Percentiles rank a stretch among this genome's conserved stretches.
Conservation (phyloP, 2,797 vertebrate genomes). For the Pteronotus mesoamericanus region DNA sequence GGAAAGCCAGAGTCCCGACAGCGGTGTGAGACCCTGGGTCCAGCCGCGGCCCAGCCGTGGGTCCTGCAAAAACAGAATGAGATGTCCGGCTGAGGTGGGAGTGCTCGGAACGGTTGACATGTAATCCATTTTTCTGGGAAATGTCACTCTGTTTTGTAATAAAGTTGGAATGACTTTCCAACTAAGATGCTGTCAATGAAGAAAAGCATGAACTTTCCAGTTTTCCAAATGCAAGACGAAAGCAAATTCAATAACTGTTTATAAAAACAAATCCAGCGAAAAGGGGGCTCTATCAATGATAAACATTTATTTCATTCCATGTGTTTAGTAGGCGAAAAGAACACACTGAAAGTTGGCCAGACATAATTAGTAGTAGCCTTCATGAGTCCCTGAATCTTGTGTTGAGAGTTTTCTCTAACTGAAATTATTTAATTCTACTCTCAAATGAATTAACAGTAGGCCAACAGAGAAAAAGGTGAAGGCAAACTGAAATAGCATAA, state of each 20-base stretch:
- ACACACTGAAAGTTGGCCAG: constrained; percentile 52
- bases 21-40: background rate
- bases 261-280: constrained; percentile 77
- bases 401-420: background rate
- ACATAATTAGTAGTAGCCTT: constrained; percentile 31
- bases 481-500: background rate
- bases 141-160: constrained; percentile 75
- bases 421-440: constrained; percentile 29
- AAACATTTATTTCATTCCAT: constrained; percentile 79
- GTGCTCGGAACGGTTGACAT: constrained; percentile 71
- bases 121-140: constrained; percentile 80
- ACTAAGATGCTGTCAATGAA: constrained; percentile 24
- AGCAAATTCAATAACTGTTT: constrained; percentile 77
- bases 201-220: constrained; percentile 57
- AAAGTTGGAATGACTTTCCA: constrained; percentile 63
- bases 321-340: constrained; percentile 44
- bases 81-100: constrained; percentile 71
- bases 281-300: constrained; percentile 71
- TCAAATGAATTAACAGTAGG: background rate
- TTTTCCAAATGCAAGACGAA: constrained; percentile 72
- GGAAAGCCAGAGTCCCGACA: rapidly evolving
- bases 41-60: constrained; percentile 17
- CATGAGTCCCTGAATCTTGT: background rate
- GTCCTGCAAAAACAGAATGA: constrained; percentile 70
- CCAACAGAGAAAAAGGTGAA: background rate